Percentiles rank a stretch among this genome's conserved stretches.
phyloP scores from a whole-genome alignment of 2,888 invertebrate genomes.

The Sialis lutaria region DNA sequence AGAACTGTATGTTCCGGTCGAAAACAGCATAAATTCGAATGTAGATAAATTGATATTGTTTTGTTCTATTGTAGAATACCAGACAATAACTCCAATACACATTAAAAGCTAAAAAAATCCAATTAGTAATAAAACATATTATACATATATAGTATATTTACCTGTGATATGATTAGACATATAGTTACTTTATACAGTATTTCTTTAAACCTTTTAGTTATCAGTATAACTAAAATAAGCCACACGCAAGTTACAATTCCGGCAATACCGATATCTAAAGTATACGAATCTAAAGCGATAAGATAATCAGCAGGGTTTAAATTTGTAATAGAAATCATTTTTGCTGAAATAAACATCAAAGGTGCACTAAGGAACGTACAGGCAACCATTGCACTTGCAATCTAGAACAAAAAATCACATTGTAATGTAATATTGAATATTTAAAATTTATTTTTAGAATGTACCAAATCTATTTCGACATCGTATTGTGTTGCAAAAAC shows the following conservation, averaged over 20 bases:
- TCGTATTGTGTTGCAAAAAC: slow-evolving; percentile 82
- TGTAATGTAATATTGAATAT: not conserved
- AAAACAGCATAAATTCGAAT: slow-evolving; percentile 58
- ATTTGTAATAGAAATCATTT: slow-evolving; percentile 70
- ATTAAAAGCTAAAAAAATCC: slow-evolving; percentile 32
- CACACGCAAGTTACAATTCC: slow-evolving; percentile 62
- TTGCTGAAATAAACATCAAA: slow-evolving; percentile 86
- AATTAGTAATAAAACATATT: not conserved
- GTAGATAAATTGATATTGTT: slow-evolving; percentile 41
- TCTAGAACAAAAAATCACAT: slow-evolving; percentile 27
- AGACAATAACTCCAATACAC: slow-evolving; percentile 58
- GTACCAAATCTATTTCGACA: slow-evolving; percentile 71
- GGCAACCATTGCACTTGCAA: slow-evolving; percentile 86
- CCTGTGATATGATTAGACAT: slow-evolving; percentile 66
- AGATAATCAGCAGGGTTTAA: slow-evolving; percentile 53
- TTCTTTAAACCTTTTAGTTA: slow-evolving; percentile 57
- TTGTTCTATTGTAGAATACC: slow-evolving; percentile 39
- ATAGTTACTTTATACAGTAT: slow-evolving; percentile 72
- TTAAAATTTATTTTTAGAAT: slow-evolving; percentile 13
- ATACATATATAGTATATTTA: slow-evolving; percentile 20
- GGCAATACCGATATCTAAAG: slow-evolving; percentile 69
- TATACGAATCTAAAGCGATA: slow-evolving; percentile 57
- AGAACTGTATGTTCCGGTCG: slow-evolving; percentile 62
- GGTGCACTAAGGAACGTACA: slow-evolving; percentile 91
- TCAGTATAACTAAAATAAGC: slow-evolving; percentile 54